Evolutionary conservation across 2,113 vertebrate species (phyloP).

Genomic region (Tragelaphus imberbis): DNA sequence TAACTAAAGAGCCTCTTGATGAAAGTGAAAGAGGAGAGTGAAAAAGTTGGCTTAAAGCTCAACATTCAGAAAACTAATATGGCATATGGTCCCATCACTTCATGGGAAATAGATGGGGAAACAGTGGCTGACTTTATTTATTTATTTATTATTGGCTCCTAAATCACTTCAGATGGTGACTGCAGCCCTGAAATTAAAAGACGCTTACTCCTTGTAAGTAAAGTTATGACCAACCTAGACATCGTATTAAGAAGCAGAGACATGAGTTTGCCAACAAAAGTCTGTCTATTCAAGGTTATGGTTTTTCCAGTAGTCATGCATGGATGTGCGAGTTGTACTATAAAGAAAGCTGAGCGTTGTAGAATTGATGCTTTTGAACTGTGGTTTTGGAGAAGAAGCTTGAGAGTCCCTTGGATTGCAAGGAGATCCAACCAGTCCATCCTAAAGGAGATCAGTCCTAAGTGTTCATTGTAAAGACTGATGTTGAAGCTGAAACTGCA

Average conservation of each 20-base stretch:
- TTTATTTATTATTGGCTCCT: background rate
- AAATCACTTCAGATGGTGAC: background rate
- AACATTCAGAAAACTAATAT: background rate
- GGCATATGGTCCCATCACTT: background rate
- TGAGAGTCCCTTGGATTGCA: background rate
- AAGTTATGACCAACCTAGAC: background rate
- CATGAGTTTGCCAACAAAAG: background rate
- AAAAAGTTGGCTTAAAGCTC: background rate
- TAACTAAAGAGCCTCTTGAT: background rate
- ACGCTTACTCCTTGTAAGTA: background rate
- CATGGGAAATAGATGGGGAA: background rate
- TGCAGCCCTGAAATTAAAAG: background rate
- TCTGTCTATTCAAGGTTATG: background rate
- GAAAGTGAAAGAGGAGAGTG: background rate
- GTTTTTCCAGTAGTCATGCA: background rate
- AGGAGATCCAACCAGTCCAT: background rate
- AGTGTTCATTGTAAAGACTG: background rate
- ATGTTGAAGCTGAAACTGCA: background rate
- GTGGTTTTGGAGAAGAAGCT: background rate
- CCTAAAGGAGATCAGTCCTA: background rate
- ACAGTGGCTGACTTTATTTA: background rate
- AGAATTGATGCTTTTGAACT: background rate
- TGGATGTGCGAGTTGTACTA: background rate
- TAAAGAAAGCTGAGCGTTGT: background rate
- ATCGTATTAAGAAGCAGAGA: background rate